Evolutionary conservation across 2,797 vertebrate species (phyloP), one percentile per base, ranked within the genome.

Genomic region (Lates japonicus): DNA sequence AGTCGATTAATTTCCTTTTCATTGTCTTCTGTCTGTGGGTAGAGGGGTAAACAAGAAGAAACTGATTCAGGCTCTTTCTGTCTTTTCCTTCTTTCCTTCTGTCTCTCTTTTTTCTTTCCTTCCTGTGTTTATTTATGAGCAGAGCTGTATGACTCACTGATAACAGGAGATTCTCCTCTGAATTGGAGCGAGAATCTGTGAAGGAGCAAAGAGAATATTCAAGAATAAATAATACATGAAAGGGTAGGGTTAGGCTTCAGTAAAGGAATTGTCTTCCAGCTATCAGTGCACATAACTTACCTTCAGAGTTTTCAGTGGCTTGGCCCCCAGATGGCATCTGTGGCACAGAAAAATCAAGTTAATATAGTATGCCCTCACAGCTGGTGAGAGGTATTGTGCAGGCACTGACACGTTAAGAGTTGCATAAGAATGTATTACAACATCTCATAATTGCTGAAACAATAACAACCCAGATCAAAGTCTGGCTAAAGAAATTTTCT

Each of bases 1-100:
- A 99, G 96, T 0, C 97, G 95, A 81, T 99, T 98, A 89, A 98
- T 97, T 70, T 98, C 97, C 92, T 97, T 98, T 88, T 97, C 97
- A 0, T 90, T 95, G 76, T 97, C 95, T 0, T 95, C 93, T 66
- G 93, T 88, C 91, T 95, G 82, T 70, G 64, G 60, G 54, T 14
- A 35, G 17, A 72, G 1, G 58, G 7, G 20, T 22, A 41, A 77
- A 63, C 10, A 49, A 48, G 70, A 55, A 78, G 0, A 59, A 7
- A 22, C 2, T 19, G 14, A 72, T 14, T 76, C 8, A 37, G 16
- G 46, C 19, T 12, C 22, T 17, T 31, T 31, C 4, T 17, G 19
- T 74, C n/a, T 39, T 16, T 19, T 55, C 6, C 10, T 10, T 54
- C 9, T n/a, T 20, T 54, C 12, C 19, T 20, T 42, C 14, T 54